These are phyloP conservation scores for Epirrhoe tristata DNA, from an alignment of 2,888 invertebrate genomes.

Conservation along the genomic window DNA sequence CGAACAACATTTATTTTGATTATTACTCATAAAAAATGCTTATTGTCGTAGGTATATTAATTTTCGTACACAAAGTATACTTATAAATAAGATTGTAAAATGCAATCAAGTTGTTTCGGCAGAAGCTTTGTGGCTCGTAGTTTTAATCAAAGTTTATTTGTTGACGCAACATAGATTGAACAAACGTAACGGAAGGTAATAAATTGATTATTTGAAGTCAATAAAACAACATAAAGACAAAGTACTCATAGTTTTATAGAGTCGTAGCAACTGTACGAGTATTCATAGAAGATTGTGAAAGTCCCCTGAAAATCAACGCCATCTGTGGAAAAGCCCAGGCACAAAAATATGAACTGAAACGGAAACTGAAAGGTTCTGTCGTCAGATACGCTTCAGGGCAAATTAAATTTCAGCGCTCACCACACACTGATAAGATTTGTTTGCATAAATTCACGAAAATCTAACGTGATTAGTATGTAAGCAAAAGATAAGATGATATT, in stretches of 20 bases:
- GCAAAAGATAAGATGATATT: too few species aligned
- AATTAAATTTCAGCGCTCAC: conserved; percentile 34
- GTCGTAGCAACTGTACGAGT: neutral
- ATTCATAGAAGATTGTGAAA: neutral
- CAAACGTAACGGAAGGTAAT: conserved; percentile 30
- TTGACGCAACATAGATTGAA: conserved; percentile 38
- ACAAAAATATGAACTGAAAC: conserved; percentile 52
- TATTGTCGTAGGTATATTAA: conserved; percentile 35
- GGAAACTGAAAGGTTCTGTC: conserved; percentile 63
- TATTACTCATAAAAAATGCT: conserved; percentile 34
- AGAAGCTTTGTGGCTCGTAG: conserved; percentile 38
- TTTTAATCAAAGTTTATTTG: conserved; percentile 44
- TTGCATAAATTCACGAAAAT: neutral
- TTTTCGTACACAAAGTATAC: conserved; percentile 38
- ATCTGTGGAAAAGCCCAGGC: conserved; percentile 53
- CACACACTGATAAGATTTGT: neutral
- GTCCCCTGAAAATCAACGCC: conserved; percentile 51
- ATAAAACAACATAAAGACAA: neutral
- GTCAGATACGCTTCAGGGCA: conserved; percentile 35
- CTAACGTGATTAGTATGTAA: too few species aligned
- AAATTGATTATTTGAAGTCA: conserved; percentile 43
- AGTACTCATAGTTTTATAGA: conserved; percentile 5
- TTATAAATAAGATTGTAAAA: conserved; percentile 38
- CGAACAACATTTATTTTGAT: conserved; percentile 3
- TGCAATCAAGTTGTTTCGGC: conserved; percentile 41